phyloP scores from a whole-genome alignment of 1,140 invertebrate genomes.

The Plutomurus gul region DNA sequence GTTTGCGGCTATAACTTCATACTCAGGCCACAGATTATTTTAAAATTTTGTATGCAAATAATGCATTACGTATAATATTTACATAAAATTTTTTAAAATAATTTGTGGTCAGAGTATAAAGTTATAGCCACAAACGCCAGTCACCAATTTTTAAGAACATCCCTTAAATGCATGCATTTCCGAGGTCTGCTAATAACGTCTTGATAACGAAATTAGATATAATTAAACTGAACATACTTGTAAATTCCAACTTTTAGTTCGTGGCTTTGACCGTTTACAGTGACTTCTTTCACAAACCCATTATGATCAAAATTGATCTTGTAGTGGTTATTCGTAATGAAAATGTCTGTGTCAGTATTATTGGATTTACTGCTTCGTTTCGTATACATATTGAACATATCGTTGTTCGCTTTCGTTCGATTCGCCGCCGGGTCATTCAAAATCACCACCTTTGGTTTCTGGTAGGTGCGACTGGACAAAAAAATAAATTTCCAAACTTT shows the following conservation, averaged over 20 bases:
- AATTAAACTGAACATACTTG: slow-evolving; percentile 51
- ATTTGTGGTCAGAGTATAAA: too few species aligned
- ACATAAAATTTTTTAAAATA: too few species aligned
- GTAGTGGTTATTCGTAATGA: slow-evolving; percentile 65
- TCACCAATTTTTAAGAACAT: too few species aligned
- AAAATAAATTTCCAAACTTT: not conserved
- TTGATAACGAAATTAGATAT: too few species aligned
- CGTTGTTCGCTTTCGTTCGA: not conserved
- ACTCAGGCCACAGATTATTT: too few species aligned
- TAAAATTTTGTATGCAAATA: too few species aligned
- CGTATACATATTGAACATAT: slow-evolving; percentile 41
- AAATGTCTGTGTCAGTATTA: not conserved
- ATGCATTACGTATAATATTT: too few species aligned
- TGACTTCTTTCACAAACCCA: slow-evolving; percentile 69
- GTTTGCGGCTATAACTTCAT: too few species aligned
- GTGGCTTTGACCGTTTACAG: slow-evolving; percentile 55
- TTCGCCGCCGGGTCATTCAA: slow-evolving; percentile 25
- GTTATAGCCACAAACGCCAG: too few species aligned
- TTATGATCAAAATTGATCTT: slow-evolving; percentile 69
- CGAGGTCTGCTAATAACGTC: too few species aligned
- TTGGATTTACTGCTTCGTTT: too few species aligned
- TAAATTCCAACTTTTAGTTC: slow-evolving; percentile 20
- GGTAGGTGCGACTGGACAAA: not conserved
- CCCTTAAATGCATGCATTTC: too few species aligned
- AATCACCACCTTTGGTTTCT: slow-evolving; percentile 36